Percentiles rank a stretch among this genome's conserved stretches.
Evolutionary conservation across 92 coral and sea anemone genomes (phyloP).

Genomic region (Meandrina meandrites): DNA sequence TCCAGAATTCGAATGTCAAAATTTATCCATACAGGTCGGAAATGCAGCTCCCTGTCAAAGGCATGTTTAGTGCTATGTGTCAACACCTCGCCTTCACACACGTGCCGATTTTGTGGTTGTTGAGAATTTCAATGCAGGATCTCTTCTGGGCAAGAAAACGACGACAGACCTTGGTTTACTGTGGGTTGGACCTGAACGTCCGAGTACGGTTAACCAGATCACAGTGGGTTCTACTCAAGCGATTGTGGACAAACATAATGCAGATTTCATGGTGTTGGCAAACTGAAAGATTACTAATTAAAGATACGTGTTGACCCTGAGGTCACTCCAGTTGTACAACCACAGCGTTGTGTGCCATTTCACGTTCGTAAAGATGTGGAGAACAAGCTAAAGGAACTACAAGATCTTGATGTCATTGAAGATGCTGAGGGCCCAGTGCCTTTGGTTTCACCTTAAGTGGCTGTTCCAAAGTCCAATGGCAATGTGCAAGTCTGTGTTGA

Average conservation of each 20-base stretch:
- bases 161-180: no score
- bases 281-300: no score
- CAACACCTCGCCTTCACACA: not conserved
- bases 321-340: no score
- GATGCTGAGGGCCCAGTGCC: slow-evolving; percentile 20
- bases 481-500: slow-evolving; percentile 41
- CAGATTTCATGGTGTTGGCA: no score
- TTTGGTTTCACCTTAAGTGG: slow-evolving; percentile 30
- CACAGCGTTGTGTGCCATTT: not conserved
- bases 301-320: no score
- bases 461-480: slow-evolving; percentile 36
- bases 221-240: no score
- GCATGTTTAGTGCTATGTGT: slow-evolving; percentile 26
- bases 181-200: no score
- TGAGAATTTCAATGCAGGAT: no score
- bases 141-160: no score
- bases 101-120: no score
- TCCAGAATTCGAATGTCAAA: slow-evolving; percentile 39
- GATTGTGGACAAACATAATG: no score
- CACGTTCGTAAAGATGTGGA: not conserved
- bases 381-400: not conserved
- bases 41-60: slow-evolving; percentile 23
- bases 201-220: no score
- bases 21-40: slow-evolving; percentile 42
- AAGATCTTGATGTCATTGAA: not conserved